These are phyloP conservation scores for Rhamnusium bicolor DNA, from an alignment of 2,888 invertebrate species.

Conservation along the genomic window DNA sequence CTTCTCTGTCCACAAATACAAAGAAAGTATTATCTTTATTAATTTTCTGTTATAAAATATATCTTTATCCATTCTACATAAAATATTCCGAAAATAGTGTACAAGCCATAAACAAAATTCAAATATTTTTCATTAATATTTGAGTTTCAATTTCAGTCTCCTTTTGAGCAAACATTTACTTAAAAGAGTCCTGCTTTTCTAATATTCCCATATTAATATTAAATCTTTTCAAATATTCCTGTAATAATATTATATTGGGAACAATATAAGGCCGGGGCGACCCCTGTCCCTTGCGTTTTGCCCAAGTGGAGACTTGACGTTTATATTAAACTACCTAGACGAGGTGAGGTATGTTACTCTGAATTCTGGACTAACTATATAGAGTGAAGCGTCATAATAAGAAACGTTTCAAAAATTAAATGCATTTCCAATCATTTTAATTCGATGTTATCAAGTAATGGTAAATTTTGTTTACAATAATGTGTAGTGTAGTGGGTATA, in stretches of 20 bases:
- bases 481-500: no score
- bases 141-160: conserved; percentile 48
- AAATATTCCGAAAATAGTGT: conserved; percentile 12
- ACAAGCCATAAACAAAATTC: conserved; percentile 28
- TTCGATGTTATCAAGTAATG: no score
- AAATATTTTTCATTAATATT: conserved; percentile 45
- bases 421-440: no score
- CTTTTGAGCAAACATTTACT: conserved; percentile 53
- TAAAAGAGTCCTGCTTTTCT: conserved; percentile 50
- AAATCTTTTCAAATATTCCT: conserved; percentile 46
- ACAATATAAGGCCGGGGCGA: conserved; percentile 42
- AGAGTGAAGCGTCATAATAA: neutral
- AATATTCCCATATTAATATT: conserved; percentile 54
- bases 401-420: neutral
- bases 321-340: conserved; percentile 63
- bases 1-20: no score
- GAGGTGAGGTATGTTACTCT: conserved; percentile 62
- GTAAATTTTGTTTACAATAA: no score
- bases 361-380: conserved; percentile 55
- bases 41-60: no score
- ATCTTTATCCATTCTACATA: neutral
- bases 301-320: conserved; percentile 61
- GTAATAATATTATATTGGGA: conserved; percentile 44
- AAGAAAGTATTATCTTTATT: no score
- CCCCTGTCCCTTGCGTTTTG: conserved; percentile 42